phyloP scores from a whole-genome alignment of 2,113 vertebrate genomes.

The Limnothrissa miodon region DNA sequence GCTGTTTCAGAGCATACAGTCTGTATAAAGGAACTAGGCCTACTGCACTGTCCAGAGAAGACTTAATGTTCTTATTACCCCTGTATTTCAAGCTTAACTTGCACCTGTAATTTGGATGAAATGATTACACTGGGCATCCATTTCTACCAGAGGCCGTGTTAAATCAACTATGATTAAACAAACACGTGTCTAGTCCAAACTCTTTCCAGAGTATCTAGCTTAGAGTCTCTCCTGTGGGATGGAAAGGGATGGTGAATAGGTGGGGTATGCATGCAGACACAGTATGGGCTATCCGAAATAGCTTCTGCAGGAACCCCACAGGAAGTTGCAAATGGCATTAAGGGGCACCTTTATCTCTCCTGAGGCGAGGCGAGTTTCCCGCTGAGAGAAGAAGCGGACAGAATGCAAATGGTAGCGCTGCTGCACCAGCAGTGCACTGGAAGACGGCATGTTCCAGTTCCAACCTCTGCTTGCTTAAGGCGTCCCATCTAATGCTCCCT shows the following conservation, averaged over 20 bases:
- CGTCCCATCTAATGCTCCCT: not conserved
- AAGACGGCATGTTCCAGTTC: not conserved
- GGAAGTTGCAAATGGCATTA: constrained; percentile 3
- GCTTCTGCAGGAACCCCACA: not conserved
- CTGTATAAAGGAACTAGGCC: not conserved
- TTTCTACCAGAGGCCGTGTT: not conserved
- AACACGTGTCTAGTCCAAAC: not conserved
- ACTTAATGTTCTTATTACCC: not conserved
- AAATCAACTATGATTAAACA: not conserved
- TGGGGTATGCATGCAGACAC: not conserved
- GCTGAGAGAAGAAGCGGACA: not conserved
- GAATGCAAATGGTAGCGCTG: constrained; percentile 8
- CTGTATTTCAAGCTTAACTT: not conserved
- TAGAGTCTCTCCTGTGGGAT: not conserved
- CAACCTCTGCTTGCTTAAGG: not conserved
- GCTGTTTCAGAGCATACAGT: not conserved
- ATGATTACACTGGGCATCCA: not conserved
- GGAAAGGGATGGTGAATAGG: not conserved
- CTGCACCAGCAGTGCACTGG: not conserved
- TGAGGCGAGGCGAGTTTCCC: constrained; percentile 9
- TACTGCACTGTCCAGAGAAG: not conserved
- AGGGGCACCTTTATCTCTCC: constrained; percentile 20
- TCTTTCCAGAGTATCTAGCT: not conserved
- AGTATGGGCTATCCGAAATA: not conserved
- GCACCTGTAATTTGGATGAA: not conserved